Conservation (phyloP, 2,113 vertebrate genomes). For the Hydrochoerus hydrochaeris region DNA sequence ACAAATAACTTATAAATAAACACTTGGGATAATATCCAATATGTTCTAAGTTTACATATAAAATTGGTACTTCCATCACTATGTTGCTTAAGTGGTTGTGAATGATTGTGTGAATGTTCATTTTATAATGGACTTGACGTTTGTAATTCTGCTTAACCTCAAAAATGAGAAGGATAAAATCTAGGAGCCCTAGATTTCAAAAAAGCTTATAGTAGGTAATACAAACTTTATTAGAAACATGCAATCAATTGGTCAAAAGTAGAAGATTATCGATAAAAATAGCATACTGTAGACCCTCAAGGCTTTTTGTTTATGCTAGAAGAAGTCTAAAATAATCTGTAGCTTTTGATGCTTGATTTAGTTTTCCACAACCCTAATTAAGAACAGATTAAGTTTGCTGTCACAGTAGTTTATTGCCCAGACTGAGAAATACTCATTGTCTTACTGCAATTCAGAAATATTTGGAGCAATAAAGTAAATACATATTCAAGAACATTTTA, state of each 20-base stretch:
- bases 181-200: constrained; percentile 83
- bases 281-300: constrained; percentile 83
- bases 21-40: constrained; percentile 89
- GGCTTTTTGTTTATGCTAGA: constrained; percentile 88
- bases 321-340: constrained; percentile 91
- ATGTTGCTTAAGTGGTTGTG: constrained; percentile 90
- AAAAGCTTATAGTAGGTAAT: constrained; percentile 86
- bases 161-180: constrained; percentile 91
- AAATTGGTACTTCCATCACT: constrained; percentile 78
- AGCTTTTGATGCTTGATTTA: constrained; percentile 93
- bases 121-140: constrained; percentile 93
- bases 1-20: constrained; percentile 94
- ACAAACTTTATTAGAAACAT: constrained; percentile 73
- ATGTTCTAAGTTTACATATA: constrained; percentile 82
- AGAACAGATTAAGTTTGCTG: constrained; percentile 90
- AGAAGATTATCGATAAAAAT: constrained; percentile 88
- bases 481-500: constrained; percentile 84
- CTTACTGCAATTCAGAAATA: constrained; percentile 79
- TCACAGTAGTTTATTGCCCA: constrained; percentile 88
- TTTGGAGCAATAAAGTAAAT: constrained; percentile 78
- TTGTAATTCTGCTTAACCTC: constrained; percentile 87
- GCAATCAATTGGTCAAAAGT: constrained; percentile 79
- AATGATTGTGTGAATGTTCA: constrained; percentile 93
- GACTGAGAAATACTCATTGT: constrained; percentile 84
- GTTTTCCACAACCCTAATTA: constrained; percentile 94